Evolutionary conservation across 2,888 invertebrate genomes (phyloP), one percentile per base, ranked within the genome.

Genomic region (Amphiduros pacificus): DNA sequence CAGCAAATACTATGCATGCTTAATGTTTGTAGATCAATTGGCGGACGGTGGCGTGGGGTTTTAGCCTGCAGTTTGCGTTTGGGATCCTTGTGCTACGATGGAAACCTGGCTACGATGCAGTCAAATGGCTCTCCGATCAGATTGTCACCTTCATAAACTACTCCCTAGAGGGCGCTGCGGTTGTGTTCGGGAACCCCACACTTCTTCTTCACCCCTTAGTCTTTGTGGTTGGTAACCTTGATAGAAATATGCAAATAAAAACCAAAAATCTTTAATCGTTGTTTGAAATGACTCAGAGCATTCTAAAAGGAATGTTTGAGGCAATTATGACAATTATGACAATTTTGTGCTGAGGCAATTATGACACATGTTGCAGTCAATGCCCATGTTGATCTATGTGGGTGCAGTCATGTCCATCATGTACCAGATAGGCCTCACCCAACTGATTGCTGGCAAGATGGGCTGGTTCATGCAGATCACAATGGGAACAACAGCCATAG

Each of bases 341-440:
- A n/a, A n/a, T n/a, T n/a, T n/a, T n/a, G n/a, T n/a, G n/a, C n/a
- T n/a, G n/a, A n/a, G n/a, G n/a, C n/a, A n/a, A n/a, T n/a, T n/a
- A 48, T 22, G 6, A 20, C n/a, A 20, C 20, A 5, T 28, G 14
- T 24, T 63, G 11, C 53, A 69, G 69, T 88, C 89, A 0, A 85
- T 97, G 44, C 91, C 95, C 0, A 92, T 94, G 20, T 91, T 97
- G 58, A 93, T 92, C 84, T 97, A 96, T 87, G 91, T 98, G 82
- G 92, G 93, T 76, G 93, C 95, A 84, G 85, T 91, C 69, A 91
- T 95, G 28, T 91, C 93, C 73, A 88, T 97, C 0, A 83, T 97
- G 36, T 95, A 94, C 84, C 93, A 91, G 83, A 86, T 90, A 81
- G 95, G 95, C 0, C 87, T 89, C 0, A 90, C 97, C 87, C 95